A percentile compares a stretch with the other conserved stretches of the same genome.
Evolutionary conservation across 2,888 invertebrate species (phyloP).

Genomic region (Pseudanteris insignis): DNA sequence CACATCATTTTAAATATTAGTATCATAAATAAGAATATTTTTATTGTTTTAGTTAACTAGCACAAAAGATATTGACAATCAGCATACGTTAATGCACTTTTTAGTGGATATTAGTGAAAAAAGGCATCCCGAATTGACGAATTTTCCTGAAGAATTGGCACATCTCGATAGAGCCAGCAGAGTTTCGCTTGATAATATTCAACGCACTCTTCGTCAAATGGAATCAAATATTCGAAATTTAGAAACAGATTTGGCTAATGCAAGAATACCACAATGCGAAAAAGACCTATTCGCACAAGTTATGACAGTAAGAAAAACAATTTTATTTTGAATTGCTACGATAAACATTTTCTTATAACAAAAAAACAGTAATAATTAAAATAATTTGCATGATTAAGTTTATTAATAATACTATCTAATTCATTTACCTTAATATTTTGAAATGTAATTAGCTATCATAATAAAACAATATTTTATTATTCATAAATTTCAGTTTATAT

Average conservation of each 20-base stretch:
- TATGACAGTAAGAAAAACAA: conserved; percentile 84
- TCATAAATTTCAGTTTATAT: too few relatives aligned
- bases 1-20: too few relatives aligned
- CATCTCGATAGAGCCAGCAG: conserved; percentile 91
- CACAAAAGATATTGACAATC: conserved; percentile 94
- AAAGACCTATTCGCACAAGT: conserved; percentile 87
- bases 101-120: conserved; percentile 87
- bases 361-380: too few relatives aligned
- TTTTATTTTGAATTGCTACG: too few relatives aligned
- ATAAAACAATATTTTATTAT: too few relatives aligned
- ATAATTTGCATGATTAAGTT: too few relatives aligned
- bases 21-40: too few relatives aligned
- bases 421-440: too few relatives aligned
- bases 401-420: too few relatives aligned
- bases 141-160: conserved; percentile 86
- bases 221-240: conserved; percentile 86
- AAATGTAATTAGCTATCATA: too few relatives aligned
- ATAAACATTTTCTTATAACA: too few relatives aligned
- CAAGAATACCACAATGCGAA: conserved; percentile 79
- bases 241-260: conserved; percentile 89
- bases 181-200: conserved; percentile 83
- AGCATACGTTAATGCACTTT: conserved; percentile 91
- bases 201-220: conserved; percentile 85
- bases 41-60: conserved; percentile 73
- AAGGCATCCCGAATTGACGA: conserved; percentile 86